Evolutionary conservation across 2,888 invertebrate genomes (phyloP), one percentile per base, ranked within the genome.

Genomic region (Tetranychus piercei): DNA sequence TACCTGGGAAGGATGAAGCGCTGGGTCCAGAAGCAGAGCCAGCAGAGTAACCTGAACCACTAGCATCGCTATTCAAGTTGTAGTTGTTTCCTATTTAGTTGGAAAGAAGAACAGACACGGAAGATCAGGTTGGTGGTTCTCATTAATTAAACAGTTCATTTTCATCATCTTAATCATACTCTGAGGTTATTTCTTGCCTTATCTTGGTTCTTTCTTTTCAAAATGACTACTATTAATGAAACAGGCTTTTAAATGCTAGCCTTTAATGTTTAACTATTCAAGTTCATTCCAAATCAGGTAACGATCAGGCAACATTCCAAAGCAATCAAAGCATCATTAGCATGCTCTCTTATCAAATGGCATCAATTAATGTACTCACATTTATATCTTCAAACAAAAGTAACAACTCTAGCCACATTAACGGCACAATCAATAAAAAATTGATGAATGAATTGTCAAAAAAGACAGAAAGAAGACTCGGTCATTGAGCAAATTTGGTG

Each of bases 1-100:
- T 34, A 71, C 44, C 71, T 9, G 71, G 71, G 34, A 71, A 71
- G n/a, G 69, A 34, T 9, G 69, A 69, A n/a, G 9, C n/a, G n/a
- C 69, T 23, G 9, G 69, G 23, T 2, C 69, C 69, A 18, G 69
- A 20, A 9, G 15, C 5, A 20, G 69, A 20, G 20, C 22, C 9
- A 18, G 69, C 2, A 22, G 69, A 20, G 20, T 20, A 20, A n/a
- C 22, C 69, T 18, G 69, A 9, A 20, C 69, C 69, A 69, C n/a
- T 22, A 18, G 6, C 69, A 69, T 55, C 55, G 55, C 55, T 55
- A 55, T 55, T 55, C 15, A 55, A 55, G 15, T 3, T 55, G 55
- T 55, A 55, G 55, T 7, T 55, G 15, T 55, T 55, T 55, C 55
- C 55, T 55, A 55, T 15, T 55, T 15, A 55, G 9, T 55, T 55